Evolutionary conservation across 2,113 vertebrate species (phyloP).

Genomic region (Prolemur simus): DNA sequence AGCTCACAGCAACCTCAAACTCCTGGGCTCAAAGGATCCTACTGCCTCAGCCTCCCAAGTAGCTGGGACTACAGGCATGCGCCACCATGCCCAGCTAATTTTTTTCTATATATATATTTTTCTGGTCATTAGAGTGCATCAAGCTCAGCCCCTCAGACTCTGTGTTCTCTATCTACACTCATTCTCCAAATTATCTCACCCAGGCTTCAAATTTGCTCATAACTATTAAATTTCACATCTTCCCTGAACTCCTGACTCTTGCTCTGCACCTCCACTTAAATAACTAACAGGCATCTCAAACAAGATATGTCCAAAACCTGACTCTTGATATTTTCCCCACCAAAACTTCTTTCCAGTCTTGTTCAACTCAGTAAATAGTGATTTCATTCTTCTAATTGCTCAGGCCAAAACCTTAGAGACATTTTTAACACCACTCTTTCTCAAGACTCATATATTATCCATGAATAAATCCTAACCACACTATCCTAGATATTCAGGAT

Average conservation of each 20-base stretch:
- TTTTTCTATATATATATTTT: too few relatives aligned
- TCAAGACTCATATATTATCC: background rate
- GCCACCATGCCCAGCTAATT: too few relatives aligned
- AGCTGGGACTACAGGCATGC: too few relatives aligned
- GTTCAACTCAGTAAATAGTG: background rate
- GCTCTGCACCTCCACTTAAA: background rate
- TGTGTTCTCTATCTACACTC: background rate
- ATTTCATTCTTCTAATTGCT: background rate
- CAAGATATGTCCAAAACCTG: background rate
- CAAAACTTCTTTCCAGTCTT: background rate
- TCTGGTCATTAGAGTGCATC: background rate
- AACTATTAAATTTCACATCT: background rate
- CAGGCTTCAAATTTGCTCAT: background rate
- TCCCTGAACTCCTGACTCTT: background rate
- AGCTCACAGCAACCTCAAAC: too few relatives aligned
- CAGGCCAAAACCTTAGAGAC: background rate
- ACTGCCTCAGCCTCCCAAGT: too few relatives aligned
- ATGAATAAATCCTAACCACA: background rate
- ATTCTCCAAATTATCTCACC: background rate
- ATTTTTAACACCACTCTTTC: background rate
- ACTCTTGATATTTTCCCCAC: background rate
- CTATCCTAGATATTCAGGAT: background rate
- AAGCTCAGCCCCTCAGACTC: background rate
- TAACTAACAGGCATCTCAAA: background rate
- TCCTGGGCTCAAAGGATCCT: too few relatives aligned